Base-by-base conservation (phyloP, 2,113 vertebrate genomes). In the Camelus bactrianus region DNA sequence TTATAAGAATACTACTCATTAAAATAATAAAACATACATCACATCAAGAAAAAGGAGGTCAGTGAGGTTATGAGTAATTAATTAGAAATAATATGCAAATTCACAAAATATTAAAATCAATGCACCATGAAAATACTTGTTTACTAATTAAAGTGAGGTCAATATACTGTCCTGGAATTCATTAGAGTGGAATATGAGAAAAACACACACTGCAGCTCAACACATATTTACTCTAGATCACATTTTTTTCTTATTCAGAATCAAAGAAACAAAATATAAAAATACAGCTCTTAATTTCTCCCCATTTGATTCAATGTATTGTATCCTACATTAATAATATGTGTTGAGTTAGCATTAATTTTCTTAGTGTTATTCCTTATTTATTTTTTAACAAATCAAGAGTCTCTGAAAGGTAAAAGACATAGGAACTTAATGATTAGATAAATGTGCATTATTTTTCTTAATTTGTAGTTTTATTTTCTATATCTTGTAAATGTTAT, bases 101-200 rank as follows among this genome's bases (percentile, higher is more conserved):
- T 94, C 28, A 89, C 8, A 94, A 84, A 82, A 67, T 94, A 70
- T 72, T 73, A 95, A 96, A 80, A 89, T 93, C 67, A 94, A 26
- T 85, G 5, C 5, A 83, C 13, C 30, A 65, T 93, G 56, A 82
- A 93, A 93, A 92, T 81, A 72, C 84, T 87, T 93, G 46, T 77
- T 94, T 96, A 67, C 64, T 64, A 91, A 93, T 95, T 73, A 84
- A 93, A 96, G 88, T 77, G 8, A 96, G 62, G 50, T 95, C 89
- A 82, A 2, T 35, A 42, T 86, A 38, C 20, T 88, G n/a, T 58
- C 32, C 24, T 75, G 60, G 14, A 92, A 95, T 13, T 93, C 60
- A 93, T 22, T 56, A 65, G n/a, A 86, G 32, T 70, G 50, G 75
- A 95, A 81, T 30, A 35, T 50, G 30, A 52, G 15, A 76, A 80